phyloP scores from a whole-genome alignment of 2,113 vertebrate species.

The Tichodroma muraria region DNA sequence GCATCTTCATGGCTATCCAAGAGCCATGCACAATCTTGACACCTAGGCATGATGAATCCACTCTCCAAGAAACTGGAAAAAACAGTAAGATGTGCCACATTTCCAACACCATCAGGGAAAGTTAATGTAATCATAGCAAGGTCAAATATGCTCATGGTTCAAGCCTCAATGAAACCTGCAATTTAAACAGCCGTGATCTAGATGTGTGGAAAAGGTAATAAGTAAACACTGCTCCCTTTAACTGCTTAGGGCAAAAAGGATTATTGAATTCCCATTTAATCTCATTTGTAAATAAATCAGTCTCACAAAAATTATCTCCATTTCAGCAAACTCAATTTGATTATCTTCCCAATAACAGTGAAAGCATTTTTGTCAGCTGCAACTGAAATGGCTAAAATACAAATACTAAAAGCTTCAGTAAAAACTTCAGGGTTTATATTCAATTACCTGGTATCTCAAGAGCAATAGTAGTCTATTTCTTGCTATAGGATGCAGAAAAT shows the following conservation, averaged over 20 bases:
- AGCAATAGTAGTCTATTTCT: background rate
- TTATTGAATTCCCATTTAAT: background rate
- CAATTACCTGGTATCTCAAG: background rate
- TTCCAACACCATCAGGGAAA: background rate
- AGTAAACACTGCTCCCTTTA: background rate
- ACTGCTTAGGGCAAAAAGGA: background rate
- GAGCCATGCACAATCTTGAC: background rate
- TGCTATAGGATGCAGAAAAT: background rate
- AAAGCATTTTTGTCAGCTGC: background rate
- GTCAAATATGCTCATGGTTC: background rate
- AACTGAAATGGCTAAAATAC: background rate
- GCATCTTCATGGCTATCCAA: background rate
- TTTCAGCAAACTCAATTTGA: background rate
- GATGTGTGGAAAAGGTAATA: background rate
- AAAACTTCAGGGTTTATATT: background rate
- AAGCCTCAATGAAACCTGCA: background rate
- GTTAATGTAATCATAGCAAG: background rate
- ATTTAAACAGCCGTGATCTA: background rate
- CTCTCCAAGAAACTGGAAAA: background rate
- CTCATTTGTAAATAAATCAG: background rate
- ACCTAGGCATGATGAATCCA: background rate
- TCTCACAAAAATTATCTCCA: background rate
- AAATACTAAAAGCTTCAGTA: background rate
- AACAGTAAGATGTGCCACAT: background rate
- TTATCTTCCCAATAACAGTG: background rate